Conservation (phyloP, 2,113 vertebrate genomes). For the Rhizomys pruinosus region DNA sequence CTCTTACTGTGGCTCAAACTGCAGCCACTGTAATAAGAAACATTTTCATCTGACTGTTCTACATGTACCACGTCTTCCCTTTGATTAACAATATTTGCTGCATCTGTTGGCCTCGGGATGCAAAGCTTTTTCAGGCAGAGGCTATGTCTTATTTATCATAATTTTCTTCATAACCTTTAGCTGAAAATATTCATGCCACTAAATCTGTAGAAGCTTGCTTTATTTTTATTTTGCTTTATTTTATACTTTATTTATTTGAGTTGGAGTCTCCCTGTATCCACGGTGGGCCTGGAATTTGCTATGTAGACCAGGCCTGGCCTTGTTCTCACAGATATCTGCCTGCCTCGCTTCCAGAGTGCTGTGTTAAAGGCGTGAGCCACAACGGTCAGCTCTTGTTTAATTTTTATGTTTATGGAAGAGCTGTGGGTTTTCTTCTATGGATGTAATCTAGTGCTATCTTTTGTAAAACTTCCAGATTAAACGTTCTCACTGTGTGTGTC, state of each 20-base stretch:
- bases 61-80: neutral
- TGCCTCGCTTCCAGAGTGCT: too few species aligned
- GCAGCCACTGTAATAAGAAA: neutral
- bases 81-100: conserved; percentile 44
- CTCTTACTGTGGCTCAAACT: neutral
- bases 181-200: neutral
- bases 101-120: neutral
- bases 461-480: neutral
- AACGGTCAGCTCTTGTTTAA: neutral
- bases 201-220: neutral
- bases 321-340: too few species aligned
- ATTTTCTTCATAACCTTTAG: neutral
- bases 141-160: neutral
- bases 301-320: too few species aligned
- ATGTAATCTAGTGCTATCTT: neutral
- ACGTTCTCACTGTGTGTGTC: neutral
- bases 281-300: too few species aligned
- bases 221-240: neutral
- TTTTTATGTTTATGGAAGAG: neutral
- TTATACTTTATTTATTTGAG: too few species aligned
- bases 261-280: too few species aligned
- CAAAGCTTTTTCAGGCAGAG: conserved; percentile 23
- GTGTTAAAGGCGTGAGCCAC: too few species aligned
- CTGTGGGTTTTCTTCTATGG: neutral
- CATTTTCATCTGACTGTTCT: neutral